Base-by-base conservation (phyloP, 2,113 vertebrate genomes). In the Amazona guildingii region DNA sequence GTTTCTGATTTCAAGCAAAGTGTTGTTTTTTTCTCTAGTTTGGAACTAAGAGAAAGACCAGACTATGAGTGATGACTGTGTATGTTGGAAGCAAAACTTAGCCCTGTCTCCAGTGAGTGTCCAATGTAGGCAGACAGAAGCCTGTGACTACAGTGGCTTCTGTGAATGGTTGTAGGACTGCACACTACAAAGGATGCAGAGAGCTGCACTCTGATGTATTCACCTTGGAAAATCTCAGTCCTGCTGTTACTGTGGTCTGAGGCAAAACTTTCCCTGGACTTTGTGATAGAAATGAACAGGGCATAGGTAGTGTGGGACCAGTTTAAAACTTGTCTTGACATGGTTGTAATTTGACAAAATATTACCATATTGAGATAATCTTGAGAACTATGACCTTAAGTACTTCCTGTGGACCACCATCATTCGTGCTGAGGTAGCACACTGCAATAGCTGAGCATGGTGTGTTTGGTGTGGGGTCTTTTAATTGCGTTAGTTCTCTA, bases 1-100 rank as follows among this genome's bases (percentile, higher is more conserved):
- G 70, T 44, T 93, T 92, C 48, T 88, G 49, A 57, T 92, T 95
- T 89, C 80, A 91, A 82, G 83, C 15, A 35, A 86, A 86, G 37
- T 17, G 62, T 41, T 17, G 62, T 41, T 48, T 79, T 90, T 91
- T 74, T 35, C 21, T 90, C 83, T 86, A 87, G 69, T 86, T 85
- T 87, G 52, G 77, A 94, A 29, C 83, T 37, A 79, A 74, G 67
- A 94, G 41, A 81, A 93, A 70, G 77, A 91, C 77, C 52, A 83
- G 79, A 94, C 88, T 93, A 90, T 66, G 82, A 81, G 64, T 57
- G 77, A 69, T 73, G 59, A 69, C 48, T 86, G 54, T 62, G 52
- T 87, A 0, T 75, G 43, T 39, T 78, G n/a, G 84, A 52, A 86
- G 23, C 41, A 82, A 76, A 88, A 73, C 69, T 68, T 57, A 76